Conservation (phyloP, 2,113 vertebrate species). For the Thomomys bottae region DNA sequence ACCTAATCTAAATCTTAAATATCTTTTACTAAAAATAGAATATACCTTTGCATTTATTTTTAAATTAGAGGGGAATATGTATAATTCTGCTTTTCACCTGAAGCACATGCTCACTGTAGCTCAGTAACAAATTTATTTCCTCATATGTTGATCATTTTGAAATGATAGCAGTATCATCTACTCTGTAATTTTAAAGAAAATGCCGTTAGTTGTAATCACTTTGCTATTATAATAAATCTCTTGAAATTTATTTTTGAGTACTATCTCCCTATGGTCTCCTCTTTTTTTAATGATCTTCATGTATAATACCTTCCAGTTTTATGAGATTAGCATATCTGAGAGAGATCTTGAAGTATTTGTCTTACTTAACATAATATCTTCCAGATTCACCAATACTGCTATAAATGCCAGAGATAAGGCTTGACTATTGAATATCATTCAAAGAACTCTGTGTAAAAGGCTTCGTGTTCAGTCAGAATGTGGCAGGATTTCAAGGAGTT, state of each 20-base stretch:
- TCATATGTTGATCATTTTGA: background rate
- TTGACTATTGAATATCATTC: background rate
- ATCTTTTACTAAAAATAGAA: constrained; percentile 36
- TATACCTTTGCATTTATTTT: background rate
- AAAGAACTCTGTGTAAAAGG: background rate
- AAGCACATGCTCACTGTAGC: background rate
- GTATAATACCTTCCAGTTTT: no score
- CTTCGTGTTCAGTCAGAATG: background rate
- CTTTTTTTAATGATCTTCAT: background rate
- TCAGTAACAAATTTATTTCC: background rate
- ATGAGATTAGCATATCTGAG: background rate
- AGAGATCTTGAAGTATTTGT: background rate
- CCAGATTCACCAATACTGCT: background rate
- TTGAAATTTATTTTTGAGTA: background rate
- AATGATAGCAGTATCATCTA: background rate
- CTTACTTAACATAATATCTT: background rate
- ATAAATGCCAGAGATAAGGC: background rate
- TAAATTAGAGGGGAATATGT: background rate
- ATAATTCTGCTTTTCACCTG: background rate
- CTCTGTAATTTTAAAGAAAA: background rate
- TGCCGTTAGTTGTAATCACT: background rate
- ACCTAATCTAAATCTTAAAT: constrained; percentile 12
- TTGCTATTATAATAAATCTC: background rate
- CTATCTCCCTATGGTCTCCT: background rate
- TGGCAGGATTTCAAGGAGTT: background rate